Percentiles rank a stretch among this genome's conserved stretches.
Evolutionary conservation across 2,113 vertebrate genomes (phyloP).

Genomic region (Amazona vittata): DNA sequence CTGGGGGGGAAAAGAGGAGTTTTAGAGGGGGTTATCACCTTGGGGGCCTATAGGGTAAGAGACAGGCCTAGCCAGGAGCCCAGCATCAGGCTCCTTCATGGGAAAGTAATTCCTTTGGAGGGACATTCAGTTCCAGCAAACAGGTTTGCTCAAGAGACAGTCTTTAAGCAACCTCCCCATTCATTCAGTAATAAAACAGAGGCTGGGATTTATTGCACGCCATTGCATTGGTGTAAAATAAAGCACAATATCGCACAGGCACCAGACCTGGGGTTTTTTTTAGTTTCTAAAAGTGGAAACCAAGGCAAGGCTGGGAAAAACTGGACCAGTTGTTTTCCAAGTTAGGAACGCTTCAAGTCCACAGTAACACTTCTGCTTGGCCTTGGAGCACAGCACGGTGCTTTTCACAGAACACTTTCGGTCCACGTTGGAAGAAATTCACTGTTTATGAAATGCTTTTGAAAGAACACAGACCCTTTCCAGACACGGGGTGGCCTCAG

Average conservation of each 20-base stretch:
- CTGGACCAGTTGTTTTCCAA: background rate
- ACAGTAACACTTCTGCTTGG: background rate
- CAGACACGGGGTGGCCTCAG: background rate
- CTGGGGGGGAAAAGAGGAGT: slow-evolving; percentile 65
- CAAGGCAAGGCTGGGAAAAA: background rate
- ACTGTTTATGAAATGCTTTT: slow-evolving; percentile 9
- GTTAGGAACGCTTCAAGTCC: background rate
- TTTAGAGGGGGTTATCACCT: background rate
- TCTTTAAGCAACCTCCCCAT: background rate
- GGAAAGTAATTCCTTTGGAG: background rate
- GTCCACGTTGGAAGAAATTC: background rate
- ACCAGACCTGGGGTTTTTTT: background rate
- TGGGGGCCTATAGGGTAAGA: accelerated
- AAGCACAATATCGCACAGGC: background rate
- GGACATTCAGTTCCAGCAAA: background rate
- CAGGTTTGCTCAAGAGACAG: accelerated
- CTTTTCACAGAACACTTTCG: background rate
- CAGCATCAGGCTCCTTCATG: background rate
- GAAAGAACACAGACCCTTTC: slow-evolving; percentile 1
- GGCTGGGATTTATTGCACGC: background rate
- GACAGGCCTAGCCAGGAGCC: background rate
- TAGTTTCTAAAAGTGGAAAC: background rate
- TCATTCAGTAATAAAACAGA: background rate
- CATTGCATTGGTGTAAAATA: background rate
- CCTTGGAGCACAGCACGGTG: background rate